A percentile compares a stretch with the other conserved stretches of the same genome.
Evolutionary conservation across 2,888 invertebrate genomes (phyloP).

Genomic region (Clostera curtula): DNA sequence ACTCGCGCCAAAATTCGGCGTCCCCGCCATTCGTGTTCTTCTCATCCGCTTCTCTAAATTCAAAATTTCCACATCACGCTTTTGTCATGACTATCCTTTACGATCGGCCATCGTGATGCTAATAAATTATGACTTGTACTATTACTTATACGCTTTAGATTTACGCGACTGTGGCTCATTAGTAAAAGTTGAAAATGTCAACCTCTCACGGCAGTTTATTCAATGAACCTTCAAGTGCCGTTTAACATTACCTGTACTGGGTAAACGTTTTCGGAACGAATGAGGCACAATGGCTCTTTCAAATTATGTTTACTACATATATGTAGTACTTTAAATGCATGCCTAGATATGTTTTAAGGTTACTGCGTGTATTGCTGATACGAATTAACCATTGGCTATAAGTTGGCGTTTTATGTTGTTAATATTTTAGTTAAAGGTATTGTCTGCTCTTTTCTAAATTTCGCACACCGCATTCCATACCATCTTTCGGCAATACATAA

Average conservation of each 20-base stretch:
- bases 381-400: slow-evolving; percentile 53
- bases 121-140: slow-evolving; percentile 13
- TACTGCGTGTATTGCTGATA: slow-evolving; percentile 52
- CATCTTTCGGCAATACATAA: slow-evolving; percentile 66
- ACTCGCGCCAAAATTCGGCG: background rate
- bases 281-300: slow-evolving; percentile 11
- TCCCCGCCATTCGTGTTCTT: slow-evolving; percentile 1
- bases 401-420: slow-evolving; percentile 17
- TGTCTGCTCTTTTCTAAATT: slow-evolving; percentile 41
- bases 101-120: slow-evolving; percentile 23
- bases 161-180: too few relatives aligned
- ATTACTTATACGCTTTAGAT: too few relatives aligned
- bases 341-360: slow-evolving; percentile 24
- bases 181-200: too few relatives aligned
- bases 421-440: slow-evolving; percentile 26
- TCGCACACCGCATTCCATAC: slow-evolving; percentile 42
- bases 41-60: slow-evolving; percentile 22
- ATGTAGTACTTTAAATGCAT: slow-evolving; percentile 27
- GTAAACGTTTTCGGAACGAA: slow-evolving; percentile 20
- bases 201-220: slow-evolving; percentile 16
- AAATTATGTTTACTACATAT: too few relatives aligned
- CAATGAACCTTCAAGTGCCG: slow-evolving; percentile 14
- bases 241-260: slow-evolving; percentile 18
- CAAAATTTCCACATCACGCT: slow-evolving; percentile 9
- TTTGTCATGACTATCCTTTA: slow-evolving; percentile 12